Base-by-base conservation (phyloP, 2,888 invertebrate genomes). In the Cristatella mucedo region DNA sequence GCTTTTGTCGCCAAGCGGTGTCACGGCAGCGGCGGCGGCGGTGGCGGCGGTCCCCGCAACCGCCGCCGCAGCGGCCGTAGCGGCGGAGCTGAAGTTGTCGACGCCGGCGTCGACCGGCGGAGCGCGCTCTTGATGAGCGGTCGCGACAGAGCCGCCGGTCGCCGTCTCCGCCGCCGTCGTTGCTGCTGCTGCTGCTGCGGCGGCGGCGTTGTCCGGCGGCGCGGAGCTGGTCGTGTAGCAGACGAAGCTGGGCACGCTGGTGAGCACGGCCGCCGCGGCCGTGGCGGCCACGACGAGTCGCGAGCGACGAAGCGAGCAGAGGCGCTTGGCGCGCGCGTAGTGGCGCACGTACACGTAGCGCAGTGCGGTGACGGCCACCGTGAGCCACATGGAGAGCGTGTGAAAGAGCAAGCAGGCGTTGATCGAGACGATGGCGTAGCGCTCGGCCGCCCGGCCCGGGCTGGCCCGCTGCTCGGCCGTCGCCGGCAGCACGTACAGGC, bases 301-400 rank as follows among this genome's bases (percentile, higher is more conserved):
- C 9, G 63, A 58, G 21, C 63, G 49, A 5, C 45, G 42, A 37
- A 60, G 46, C 45, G 55, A 60, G 52, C 64, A 64, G 43, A 57
- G 47, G 15, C 46, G 49, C 32, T 55, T 53, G 3, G 61, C 63
- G 29, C 53, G 48, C 13, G 55, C 53, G 42, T 60, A 62, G 42
- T 58, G 58, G 46, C 62, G 61, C 38, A 69, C 67, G 41, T 67
- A 67, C 15, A 67, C 61, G 61, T 84, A 89, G 4, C 91, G 73
- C 83, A 89, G 91, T 6, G 91, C 79, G 0, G 91, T 91, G 48
- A 93, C 67, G 0, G 84, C 81, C 2, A 91, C 81, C 0, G 91
- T 91, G 50, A 91, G 68, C 76, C 84, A 87, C 55, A 87, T 89
- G 2, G 87, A 84, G 51, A 87, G 82, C 9, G 87, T 87, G 66